Evolutionary conservation across 2,888 invertebrate genomes (phyloP).

Genomic region (Peribatodes rhomboidaria): DNA sequence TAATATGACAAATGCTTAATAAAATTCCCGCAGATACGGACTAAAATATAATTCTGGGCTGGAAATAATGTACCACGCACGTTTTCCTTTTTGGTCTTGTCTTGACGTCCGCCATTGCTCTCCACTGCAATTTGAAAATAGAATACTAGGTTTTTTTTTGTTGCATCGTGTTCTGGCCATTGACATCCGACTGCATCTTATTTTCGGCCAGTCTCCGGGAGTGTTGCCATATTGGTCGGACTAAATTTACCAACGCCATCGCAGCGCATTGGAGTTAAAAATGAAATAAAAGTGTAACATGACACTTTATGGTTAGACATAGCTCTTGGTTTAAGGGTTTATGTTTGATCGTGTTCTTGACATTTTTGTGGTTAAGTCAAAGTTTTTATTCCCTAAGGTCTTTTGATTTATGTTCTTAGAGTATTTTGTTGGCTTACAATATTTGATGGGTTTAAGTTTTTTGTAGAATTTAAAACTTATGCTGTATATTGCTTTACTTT

Average conservation of each 20-base stretch:
- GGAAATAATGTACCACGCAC: conserved; percentile 24
- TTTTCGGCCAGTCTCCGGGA: conserved; percentile 77
- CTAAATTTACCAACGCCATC: conserved; percentile 49
- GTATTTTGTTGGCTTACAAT: not conserved
- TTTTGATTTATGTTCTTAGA: not conserved
- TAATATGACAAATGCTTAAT: not conserved
- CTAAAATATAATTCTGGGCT: conserved; percentile 22
- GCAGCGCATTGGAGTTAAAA: conserved; percentile 12
- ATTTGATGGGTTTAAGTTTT: too few relatives aligned
- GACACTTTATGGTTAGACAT: conserved; percentile 50
- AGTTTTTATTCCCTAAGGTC: not conserved
- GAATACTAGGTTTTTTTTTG: conserved; percentile 71
- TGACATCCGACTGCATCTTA: conserved; percentile 78
- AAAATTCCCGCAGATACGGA: conserved; percentile 11
- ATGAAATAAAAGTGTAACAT: conserved; percentile 47
- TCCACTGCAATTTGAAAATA: conserved; percentile 81
- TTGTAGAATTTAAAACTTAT: too few relatives aligned
- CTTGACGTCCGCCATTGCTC: conserved; percentile 60
- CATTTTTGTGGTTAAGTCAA: not conserved
- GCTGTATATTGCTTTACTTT: too few relatives aligned
- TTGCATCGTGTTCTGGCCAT: conserved; percentile 79
- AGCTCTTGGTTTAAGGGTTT: conserved; percentile 8
- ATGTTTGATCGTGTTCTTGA: not conserved
- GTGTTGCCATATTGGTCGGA: conserved; percentile 72
- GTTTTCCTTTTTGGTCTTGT: conserved; percentile 65